These are phyloP conservation scores for Sinocyclocheilus anophthalmus DNA, from an alignment of 2,113 vertebrate species.

Conservation along the genomic window DNA sequence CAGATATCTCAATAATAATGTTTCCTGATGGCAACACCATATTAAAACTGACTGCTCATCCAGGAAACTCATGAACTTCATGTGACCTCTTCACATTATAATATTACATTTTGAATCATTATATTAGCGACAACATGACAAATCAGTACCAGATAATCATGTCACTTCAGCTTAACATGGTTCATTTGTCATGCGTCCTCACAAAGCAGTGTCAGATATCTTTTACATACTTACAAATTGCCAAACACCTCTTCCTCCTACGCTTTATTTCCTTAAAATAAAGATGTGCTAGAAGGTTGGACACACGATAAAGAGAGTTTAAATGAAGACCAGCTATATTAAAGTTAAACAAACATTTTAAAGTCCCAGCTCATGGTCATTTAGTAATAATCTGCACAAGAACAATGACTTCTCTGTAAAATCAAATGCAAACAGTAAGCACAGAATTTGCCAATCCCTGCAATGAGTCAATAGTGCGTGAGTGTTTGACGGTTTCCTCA, in stretches of 20 bases:
- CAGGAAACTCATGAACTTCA: background rate
- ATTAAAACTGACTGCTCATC: background rate
- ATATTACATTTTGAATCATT: background rate
- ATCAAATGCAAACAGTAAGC: slow-evolving; percentile 5
- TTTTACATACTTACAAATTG: background rate
- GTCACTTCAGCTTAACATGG: background rate
- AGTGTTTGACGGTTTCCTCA: slow-evolving; percentile 24
- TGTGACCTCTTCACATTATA: background rate
- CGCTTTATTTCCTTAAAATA: background rate
- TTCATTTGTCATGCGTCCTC: slow-evolving; percentile 4
- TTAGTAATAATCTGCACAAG: slow-evolving; percentile 16
- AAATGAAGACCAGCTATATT: background rate
- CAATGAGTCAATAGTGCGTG: background rate
- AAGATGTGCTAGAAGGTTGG: background rate
- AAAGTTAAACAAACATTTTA: slow-evolving; percentile 15
- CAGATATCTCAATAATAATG: background rate
- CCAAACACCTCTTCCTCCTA: background rate
- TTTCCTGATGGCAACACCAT: too few species aligned
- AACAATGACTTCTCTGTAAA: slow-evolving; percentile 18
- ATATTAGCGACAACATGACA: background rate
- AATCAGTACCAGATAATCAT: background rate
- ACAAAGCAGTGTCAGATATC: background rate
- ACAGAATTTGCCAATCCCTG: background rate
- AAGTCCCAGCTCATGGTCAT: background rate
- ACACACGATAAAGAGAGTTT: background rate